Evolutionary conservation across 2,113 vertebrate species (phyloP).

Genomic region (Gyps fulvus): DNA sequence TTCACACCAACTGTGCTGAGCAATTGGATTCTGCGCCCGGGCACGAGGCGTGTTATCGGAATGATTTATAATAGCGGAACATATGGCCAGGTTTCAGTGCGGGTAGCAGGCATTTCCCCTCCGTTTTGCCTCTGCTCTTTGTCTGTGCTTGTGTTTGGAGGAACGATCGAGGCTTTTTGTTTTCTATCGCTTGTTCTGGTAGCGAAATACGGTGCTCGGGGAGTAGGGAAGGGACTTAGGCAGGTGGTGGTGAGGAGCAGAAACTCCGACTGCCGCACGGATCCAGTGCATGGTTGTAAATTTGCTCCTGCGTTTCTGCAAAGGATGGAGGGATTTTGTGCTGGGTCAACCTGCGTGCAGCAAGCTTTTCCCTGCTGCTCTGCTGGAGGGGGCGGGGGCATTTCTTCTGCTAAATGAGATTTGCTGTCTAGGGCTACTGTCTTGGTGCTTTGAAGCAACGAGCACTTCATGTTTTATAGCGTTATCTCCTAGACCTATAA

Average conservation of each 20-base stretch:
- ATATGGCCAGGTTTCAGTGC: neutral
- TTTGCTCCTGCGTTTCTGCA: fast-evolving
- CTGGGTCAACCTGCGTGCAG: neutral
- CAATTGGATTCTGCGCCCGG: neutral
- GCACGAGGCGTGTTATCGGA: neutral
- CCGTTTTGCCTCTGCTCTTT: neutral
- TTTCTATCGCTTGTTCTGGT: neutral
- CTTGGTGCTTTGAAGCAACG: neutral
- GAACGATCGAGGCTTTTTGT: fast-evolving
- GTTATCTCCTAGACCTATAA: neutral
- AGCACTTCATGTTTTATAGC: neutral
- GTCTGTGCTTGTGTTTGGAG: fast-evolving
- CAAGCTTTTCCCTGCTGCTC: neutral
- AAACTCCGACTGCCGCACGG: fast-evolving
- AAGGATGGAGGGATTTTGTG: neutral
- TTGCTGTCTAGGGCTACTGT: neutral
- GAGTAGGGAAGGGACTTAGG: neutral
- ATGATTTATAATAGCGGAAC: neutral
- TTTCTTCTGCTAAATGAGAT: neutral
- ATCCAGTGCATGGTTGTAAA: fast-evolving
- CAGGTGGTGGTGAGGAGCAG: neutral
- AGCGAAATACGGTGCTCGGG: fast-evolving
- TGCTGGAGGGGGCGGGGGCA: neutral
- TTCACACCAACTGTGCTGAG: neutral
- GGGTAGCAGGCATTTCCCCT: neutral